Base-by-base conservation (phyloP, 2,888 invertebrate species). In the Pyrrhosoma nymphula region DNA sequence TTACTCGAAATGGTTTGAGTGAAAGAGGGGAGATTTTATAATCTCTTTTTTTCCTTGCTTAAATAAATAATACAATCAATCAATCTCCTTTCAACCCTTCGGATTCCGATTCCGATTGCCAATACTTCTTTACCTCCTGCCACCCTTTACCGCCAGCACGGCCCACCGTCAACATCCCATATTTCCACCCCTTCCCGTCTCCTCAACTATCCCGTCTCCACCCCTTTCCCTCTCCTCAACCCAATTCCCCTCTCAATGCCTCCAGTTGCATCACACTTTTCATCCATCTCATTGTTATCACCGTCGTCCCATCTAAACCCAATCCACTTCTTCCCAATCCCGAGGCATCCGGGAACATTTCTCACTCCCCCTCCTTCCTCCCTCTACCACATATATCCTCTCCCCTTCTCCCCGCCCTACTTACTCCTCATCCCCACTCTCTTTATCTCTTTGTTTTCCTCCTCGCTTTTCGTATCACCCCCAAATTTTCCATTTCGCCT, bases 261-360 rank as follows among this genome's bases (percentile, higher is more conserved):
- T 82, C 82, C 82, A 16, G 82, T 82, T 82, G 82, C 82, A 82
- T 82, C 82, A 82, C 82, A 82, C 82, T 82, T 82, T 82, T 82
- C 82, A 82, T 82, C 82, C 82, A 82, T 82, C 82, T 82, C 82
- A 82, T 82, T 82, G 82, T 82, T 82, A 82, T 82, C 82, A 35
- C 82, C 82, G 35, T 82, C 82, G 35, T 82, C 18, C 82, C 82
- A 82, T 82, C 82, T 82, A 82, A 82, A 82, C 82, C 82, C 82
- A 82, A 82, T 82, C 35, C 82, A 82, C 82, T 82, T 35, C 82
- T 82, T 82, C 82, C 82, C 82, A 82, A 35, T 82, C 82, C 82
- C 82, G 82, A 82, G 82, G 82, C 82, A 82, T 82, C 35, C 82
- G 14, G 82, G 35, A 47, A 20, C 56, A 89, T 89, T 89, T 56